Percentiles rank a stretch among this genome's conserved stretches.
These are phyloP conservation scores for Limnephilus marmoratus DNA, from an alignment of 2,888 invertebrate species.

Conservation along the genomic window DNA sequence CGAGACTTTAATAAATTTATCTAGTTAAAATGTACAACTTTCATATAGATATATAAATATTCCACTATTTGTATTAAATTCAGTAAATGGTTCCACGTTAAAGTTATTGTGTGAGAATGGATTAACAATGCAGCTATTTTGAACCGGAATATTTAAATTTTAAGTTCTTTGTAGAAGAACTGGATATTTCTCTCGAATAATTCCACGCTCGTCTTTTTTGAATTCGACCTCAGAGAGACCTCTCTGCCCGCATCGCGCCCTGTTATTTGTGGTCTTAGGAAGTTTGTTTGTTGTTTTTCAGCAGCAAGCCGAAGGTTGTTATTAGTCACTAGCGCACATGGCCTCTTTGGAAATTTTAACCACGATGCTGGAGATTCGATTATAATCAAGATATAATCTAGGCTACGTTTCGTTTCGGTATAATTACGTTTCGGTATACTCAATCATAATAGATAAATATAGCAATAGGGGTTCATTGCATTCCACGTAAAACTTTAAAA, in stretches of 20 bases:
- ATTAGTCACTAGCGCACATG: constrained; percentile 32
- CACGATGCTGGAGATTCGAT: constrained; percentile 1
- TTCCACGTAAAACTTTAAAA: neutral
- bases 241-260: constrained; percentile 34
- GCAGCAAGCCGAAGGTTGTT: constrained; percentile 34
- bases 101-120: neutral
- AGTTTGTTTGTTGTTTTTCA: constrained; percentile 44
- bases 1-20: neutral
- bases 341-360: constrained; percentile 11
- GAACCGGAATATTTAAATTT: neutral
- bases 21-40: neutral
- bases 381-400: constrained; percentile 25
- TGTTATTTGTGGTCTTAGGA: constrained; percentile 40
- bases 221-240: constrained; percentile 44
- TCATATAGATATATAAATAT: neutral
- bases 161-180: neutral
- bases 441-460: neutral
- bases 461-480: too few relatives aligned
- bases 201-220: neutral
- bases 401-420: neutral
- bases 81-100: neutral
- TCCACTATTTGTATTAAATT: neutral
- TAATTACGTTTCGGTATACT: neutral
- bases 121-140: neutral
- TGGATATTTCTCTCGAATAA: neutral